Evolutionary conservation across 2,797 vertebrate genomes (phyloP).

Genomic region (Sebastolobus altivelis): DNA sequence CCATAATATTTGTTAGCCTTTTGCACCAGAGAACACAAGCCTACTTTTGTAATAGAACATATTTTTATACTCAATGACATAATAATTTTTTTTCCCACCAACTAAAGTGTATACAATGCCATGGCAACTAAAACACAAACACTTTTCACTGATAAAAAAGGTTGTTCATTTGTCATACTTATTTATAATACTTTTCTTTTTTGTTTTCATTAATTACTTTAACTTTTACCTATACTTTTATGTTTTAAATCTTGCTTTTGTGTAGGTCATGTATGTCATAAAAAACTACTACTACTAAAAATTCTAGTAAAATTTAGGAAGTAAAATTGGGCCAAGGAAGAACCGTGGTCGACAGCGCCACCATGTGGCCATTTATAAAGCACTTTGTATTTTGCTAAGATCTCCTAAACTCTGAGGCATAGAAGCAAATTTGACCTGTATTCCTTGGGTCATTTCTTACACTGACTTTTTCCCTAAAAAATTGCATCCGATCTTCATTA

Average conservation of each 20-base stretch:
- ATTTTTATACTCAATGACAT: slow-evolving; percentile 24
- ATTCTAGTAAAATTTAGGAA: neutral
- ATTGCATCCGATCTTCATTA: neutral
- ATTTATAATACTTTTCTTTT: neutral
- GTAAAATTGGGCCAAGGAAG: neutral
- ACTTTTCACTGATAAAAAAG: neutral
- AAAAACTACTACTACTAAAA: neutral
- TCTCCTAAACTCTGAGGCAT: neutral
- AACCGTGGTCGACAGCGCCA: neutral
- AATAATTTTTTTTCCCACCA: neutral
- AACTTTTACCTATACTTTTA: neutral
- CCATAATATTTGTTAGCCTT: neutral
- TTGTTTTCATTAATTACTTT: neutral
- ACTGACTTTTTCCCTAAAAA: neutral
- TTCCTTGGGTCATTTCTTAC: neutral
- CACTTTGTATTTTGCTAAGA: neutral
- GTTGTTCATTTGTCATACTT: neutral
- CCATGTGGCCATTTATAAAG: neutral
- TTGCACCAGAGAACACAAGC: neutral
- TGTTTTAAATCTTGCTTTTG: neutral
- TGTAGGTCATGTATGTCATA: neutral
- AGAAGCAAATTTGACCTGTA: neutral
- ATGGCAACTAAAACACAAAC: neutral
- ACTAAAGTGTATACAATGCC: neutral
- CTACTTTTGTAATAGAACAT: neutral